phyloP scores from a whole-genome alignment of 2,888 invertebrate species.

The Drosophila mulleri region DNA sequence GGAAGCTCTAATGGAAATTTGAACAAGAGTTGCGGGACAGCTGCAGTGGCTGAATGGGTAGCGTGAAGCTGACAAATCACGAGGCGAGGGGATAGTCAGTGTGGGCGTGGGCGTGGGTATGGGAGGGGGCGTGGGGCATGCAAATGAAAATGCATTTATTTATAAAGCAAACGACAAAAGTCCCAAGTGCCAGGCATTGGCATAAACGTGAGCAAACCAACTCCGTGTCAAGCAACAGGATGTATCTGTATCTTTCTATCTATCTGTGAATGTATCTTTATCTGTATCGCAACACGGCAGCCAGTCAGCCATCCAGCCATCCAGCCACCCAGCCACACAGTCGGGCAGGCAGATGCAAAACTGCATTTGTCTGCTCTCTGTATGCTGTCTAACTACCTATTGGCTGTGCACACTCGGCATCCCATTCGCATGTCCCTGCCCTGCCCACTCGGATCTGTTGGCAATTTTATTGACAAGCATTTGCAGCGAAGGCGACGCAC shows the following conservation, averaged over 20 bases:
- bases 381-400: conserved; percentile 64
- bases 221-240: conserved; percentile 64
- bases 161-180: conserved; percentile 70
- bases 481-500: conserved; percentile 41
- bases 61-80: conserved; percentile 67
- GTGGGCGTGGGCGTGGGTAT: conserved; percentile 9
- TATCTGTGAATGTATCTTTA: conserved; percentile 63
- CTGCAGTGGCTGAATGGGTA: conserved; percentile 8
- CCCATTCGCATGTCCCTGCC: conserved; percentile 20
- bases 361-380: conserved; percentile 59
- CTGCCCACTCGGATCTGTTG: conserved; percentile 53
- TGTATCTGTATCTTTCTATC: conserved; percentile 50
- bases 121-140: conserved; percentile 36
- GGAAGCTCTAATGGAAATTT: conserved; percentile 59
- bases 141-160: conserved; percentile 77
- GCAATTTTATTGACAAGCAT: conserved; percentile 76
- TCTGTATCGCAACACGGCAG: conserved; percentile 52
- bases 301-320: conserved; percentile 22
- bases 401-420: conserved; percentile 48
- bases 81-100: conserved; percentile 2
- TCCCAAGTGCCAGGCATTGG: conserved; percentile 48
- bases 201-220: conserved; percentile 30
- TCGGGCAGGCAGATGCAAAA: conserved; percentile 57
- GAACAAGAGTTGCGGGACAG: conserved; percentile 23
- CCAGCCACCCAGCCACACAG: no score